A percentile compares a stretch with the other conserved stretches of the same genome.
Conservation (phyloP, 2,113 vertebrate genomes). For the Eptesicus fuscus region DNA sequence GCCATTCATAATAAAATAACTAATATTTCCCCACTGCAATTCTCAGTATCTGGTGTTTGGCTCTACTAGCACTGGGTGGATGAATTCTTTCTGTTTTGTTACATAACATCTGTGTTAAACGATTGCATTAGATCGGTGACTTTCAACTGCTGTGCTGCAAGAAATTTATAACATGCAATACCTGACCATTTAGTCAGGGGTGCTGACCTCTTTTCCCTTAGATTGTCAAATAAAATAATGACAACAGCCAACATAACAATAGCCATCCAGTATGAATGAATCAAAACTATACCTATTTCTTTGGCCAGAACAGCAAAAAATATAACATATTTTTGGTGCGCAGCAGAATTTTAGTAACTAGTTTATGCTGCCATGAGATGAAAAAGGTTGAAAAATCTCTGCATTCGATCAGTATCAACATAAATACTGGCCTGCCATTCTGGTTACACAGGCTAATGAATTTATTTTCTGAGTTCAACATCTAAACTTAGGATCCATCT, state of each 20-base stretch:
- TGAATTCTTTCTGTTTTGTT: neutral
- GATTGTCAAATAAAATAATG: neutral
- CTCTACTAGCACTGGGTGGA: neutral
- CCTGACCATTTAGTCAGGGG: neutral
- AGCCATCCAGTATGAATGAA: neutral
- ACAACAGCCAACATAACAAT: neutral
- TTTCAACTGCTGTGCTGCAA: neutral
- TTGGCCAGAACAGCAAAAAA: neutral
- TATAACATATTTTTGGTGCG: neutral
- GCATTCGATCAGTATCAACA: neutral
- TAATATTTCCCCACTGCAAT: neutral
- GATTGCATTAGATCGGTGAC: neutral
- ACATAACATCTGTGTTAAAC: neutral
- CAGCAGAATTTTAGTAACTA: neutral
- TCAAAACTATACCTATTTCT: neutral
- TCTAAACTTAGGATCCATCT: neutral
- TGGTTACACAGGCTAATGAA: neutral
- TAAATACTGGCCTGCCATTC: neutral
- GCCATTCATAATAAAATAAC: neutral
- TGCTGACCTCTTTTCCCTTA: neutral
- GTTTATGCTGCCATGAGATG: neutral
- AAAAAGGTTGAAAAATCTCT: neutral
- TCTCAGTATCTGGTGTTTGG: neutral
- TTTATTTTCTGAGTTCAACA: slow-evolving; percentile 27
- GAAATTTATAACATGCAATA: neutral